Base-by-base conservation (phyloP, 64 coral and sea anemone genomes). In the Anthopleura sola region DNA sequence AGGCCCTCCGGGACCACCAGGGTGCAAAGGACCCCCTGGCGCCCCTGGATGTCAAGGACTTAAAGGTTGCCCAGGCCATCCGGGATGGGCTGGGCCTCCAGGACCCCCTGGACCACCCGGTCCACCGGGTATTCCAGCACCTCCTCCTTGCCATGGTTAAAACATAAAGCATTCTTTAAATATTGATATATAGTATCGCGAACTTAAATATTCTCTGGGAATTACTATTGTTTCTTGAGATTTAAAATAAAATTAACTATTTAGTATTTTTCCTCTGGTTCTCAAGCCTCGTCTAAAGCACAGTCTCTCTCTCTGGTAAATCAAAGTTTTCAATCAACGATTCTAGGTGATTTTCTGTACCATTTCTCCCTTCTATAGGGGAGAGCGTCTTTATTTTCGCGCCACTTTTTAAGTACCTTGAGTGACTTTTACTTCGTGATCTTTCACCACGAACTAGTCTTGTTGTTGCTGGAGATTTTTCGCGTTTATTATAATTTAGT, bases 91-190 rank as follows among this genome's bases (percentile, higher is more conserved):
- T 17, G 93, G 93, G 29, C 86, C 85, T 33, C 85, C 64, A 15
- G 93, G 93, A 38, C 37, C 78, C n/a, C 85, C 88, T 12, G 93
- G 88, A 81, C 86, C 88, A 33, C 88, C 85, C 6, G 93, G 93
- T 32, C 88, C 88, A 31, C 71, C 78, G 28, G 92, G 93, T 14
- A 68, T 84, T 15, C 83, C 89, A 10, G 82, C 82, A 19, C 47
- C n/a, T 56, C 49, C 38, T 0, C 15, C 3, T 16, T 37, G 31
- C 39, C 18, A 34, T 34, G 66, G 66, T 16, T 71, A 34, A 28
- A 71, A 71, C 66, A n/a, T n/a, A n/a, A 26, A 1, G 58, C 24
- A n/a, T 20, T 48, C 3, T 11, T 48, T 48, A 13, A 17, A 53
- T 14, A 53, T 1, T 53, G 50, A 7, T 53, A 1, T 53, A 6